Base-by-base conservation (phyloP, 92 coral and sea anemone species). In the Galaxea fascicularis region DNA sequence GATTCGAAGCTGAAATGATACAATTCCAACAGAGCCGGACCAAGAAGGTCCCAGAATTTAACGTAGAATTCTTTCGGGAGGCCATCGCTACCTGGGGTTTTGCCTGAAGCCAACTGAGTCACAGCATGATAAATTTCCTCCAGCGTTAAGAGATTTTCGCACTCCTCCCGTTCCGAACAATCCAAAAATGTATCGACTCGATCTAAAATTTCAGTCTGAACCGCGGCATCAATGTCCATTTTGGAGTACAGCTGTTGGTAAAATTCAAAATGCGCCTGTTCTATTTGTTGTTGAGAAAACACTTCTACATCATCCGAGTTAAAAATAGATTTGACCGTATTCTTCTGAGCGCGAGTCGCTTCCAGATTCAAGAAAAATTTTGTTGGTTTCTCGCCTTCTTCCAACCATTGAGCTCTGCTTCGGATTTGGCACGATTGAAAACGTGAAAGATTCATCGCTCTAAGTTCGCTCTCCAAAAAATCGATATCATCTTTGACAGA, bases 351-450 rank as follows among this genome's bases (percentile, higher is more conserved):
- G 1, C 71, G 68, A 15, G 47, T 51, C 28, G 67, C 25, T 46
- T 73, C 65, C 0, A 79, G 29, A 14, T 68, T 24, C 13, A 72
- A 74, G 41, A 86, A 86, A 39, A 27, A 86, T 8, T 59, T 29
- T 0, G 65, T 26, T 0, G 82, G 75, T 44, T 59, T 54, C 22
- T 81, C 83, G 0, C 83, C 90, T 26, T 78, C 82, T 41, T 82
- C 90, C 0, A 75, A 16, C 81, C 86, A 86, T 24, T 79, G 63
- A 4, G 71, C 75, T n/a, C 64, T 39, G 0, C 85, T 82, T n/a
- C 81, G 80, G 13, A 59, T 71, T 52, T 72, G 51, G 0, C 11
- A 27, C 0, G 80, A 35, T 11, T 76, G 16, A 0, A 21, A 30
- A 5, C 47, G 72, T 0, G 25, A 11, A 2, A n/a, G 18, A 44